Evolutionary conservation across 1,140 invertebrate species (phyloP), one percentile per base, ranked within the genome.

Genomic region (Caenorhabditis latens): DNA sequence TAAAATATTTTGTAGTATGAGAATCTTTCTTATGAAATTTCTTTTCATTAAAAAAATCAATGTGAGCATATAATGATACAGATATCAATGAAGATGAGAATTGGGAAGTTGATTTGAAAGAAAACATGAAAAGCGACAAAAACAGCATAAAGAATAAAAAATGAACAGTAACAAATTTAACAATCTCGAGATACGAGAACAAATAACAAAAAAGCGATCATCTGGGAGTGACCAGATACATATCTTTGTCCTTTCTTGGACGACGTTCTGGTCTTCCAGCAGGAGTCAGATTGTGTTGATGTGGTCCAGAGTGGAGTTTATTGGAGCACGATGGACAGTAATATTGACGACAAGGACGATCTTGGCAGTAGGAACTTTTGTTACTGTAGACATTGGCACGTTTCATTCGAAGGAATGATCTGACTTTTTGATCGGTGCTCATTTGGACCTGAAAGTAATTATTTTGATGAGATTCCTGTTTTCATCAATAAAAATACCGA

Each of bases 211-310:
- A 32, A 32, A 32, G 32, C 32, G 32, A 32, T 32, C 32, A 32
- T 32, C 50, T 63, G 9, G 24, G 61, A 43, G 13, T 79, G n/a
- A 79, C 46, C 4, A 79, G 46, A 24, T 79, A 79, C 71, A 79
- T 79, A 50, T 79, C 53, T 32, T 79, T 79, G 71, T 79, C 71
- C n/a, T 79, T 79, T 79, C 71, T 79, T 14, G 71, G 71, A 79
- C 71, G 71, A 50, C 71, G 71, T 79, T 79, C 71, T n/a, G 71
- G 71, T 50, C 24, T 79, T 53, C 71, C 71, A n/a, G 46, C 46
- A 11, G 71, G 71, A 1, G 24, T 14, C 14, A 79, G 19, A 11
- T 11, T 24, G 14, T 79, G 71, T 42, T 79, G 71, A 50, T 79
- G 11, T 14, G 46, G 71, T 79, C 71, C 71, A 8, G 71, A 79